Evolutionary conservation across 2,113 vertebrate genomes (phyloP).

Genomic region (Protobothrops flavoviridis): DNA sequence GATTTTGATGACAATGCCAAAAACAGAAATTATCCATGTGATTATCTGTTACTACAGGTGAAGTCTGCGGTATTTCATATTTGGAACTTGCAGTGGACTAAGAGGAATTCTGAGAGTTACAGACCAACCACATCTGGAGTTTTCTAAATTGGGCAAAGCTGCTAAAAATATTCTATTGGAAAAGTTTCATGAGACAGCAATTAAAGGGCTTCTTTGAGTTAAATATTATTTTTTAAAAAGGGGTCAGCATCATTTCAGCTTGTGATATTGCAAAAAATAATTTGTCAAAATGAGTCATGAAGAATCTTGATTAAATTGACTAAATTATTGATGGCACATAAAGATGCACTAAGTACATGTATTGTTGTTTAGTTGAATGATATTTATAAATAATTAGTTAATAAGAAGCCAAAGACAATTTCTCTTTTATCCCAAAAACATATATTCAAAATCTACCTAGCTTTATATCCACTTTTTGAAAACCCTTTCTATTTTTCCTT

Average conservation of each 20-base stretch:
- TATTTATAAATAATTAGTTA: not conserved
- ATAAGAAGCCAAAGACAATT: not conserved
- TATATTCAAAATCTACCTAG: not conserved
- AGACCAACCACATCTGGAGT: not conserved
- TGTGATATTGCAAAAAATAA: not conserved
- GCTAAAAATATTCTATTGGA: not conserved
- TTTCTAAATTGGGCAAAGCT: not conserved
- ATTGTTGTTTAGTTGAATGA: not conserved
- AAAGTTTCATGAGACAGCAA: not conserved
- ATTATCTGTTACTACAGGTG: not conserved
- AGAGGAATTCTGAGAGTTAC: not conserved
- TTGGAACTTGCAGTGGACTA: not conserved
- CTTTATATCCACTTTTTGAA: not conserved
- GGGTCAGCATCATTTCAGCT: not conserved
- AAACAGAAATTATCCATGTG: not conserved
- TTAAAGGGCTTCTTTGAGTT: not conserved
- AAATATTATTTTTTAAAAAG: not conserved
- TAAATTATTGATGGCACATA: not conserved
- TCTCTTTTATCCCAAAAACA: not conserved
- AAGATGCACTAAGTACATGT: not conserved
- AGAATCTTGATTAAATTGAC: not conserved
- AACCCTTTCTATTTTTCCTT: not conserved
- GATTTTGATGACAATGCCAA: not conserved
- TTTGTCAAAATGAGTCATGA: not conserved
- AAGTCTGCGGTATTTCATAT: not conserved